These are phyloP conservation scores for Ictalurus furcatus DNA, from an alignment of 2,113 vertebrate genomes.

Conservation along the genomic window DNA sequence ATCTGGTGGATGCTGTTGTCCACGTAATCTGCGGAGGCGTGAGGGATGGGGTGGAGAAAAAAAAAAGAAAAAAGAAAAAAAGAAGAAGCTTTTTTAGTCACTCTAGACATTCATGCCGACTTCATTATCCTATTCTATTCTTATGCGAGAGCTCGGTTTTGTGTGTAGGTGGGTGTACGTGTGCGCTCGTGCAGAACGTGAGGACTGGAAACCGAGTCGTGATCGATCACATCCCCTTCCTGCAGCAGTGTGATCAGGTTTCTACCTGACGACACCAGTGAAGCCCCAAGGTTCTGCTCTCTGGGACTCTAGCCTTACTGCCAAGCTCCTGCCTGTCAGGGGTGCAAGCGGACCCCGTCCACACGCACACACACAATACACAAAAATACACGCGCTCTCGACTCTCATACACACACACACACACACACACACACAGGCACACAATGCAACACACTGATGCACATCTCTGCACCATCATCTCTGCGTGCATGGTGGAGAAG, in stretches of 20 bases:
- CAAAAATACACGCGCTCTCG: constrained; percentile 34
- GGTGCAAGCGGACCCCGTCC: constrained; percentile 59
- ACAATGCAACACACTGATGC: constrained; percentile 10
- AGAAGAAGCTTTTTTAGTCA: not conserved
- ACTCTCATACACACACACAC: not conserved
- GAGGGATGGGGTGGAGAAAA: not conserved
- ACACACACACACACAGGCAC: not conserved
- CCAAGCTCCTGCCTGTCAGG: constrained; percentile 39
- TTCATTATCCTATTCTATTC: not conserved
- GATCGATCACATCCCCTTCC: constrained; percentile 74
- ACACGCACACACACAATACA: constrained; percentile 43
- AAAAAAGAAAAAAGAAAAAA: too few relatives aligned
- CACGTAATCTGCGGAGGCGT: constrained; percentile 77
- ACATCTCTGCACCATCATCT: constrained; percentile 13
- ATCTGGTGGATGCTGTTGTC: constrained; percentile 85
- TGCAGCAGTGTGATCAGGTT: constrained; percentile 70
- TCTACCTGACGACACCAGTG: constrained; percentile 73
- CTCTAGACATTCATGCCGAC: not conserved
- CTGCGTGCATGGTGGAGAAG: not conserved
- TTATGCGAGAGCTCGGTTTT: not conserved
- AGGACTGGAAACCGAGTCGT: constrained; percentile 44
- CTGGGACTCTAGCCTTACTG: constrained; percentile 74
- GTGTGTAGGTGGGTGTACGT: constrained; percentile 2
- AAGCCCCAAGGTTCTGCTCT: constrained; percentile 66
- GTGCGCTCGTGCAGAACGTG: not conserved